Evolutionary conservation across 2,797 vertebrate species (phyloP), one percentile per base, ranked within the genome.

Genomic region (Pangasius macronema): DNA sequence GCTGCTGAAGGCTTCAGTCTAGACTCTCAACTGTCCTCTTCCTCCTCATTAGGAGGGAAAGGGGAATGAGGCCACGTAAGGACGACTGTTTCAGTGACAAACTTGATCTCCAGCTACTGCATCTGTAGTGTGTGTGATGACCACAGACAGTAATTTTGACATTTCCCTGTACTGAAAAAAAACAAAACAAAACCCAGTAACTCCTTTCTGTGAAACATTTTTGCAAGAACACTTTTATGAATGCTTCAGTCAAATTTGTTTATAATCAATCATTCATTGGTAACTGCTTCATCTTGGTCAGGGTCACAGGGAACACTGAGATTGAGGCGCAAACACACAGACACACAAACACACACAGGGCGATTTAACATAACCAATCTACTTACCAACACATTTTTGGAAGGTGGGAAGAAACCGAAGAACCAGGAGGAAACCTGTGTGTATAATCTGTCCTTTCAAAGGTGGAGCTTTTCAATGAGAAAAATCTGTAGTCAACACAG

Each of bases 1-100:
- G 49, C 57, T 80, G 70, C 79, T 83, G 81, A 42, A 79, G 81
- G 81, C 59, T 79, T 81, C 36, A 65, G 82, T 87, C 87, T 76
- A 88, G 84, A 88, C 87, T 42, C 55, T 39, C n/a, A 49, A 49
- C 61, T 85, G 42, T 83, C 67, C 36, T 30, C 70, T 68, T 59
- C 51, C 57, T 82, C 36, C 30, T 57, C 42, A 33, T 59, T n/a
- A 51, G 13, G 67, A 11, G 42, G 6, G 82, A 73, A 53, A 55
- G 51, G 30, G 9, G 53, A 55, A 65, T 22, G 33, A 82, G 67
- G 83, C 18, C 68, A 85, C 14, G 36, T 42, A 59, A 65, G 16
- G 39, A 70, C 7, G 13, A 16, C 33, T 65, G 8, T 67, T 68
- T 77, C 22, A 36, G 59, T 57, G 86, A 79, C n/a, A 8, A 67